Evolutionary conservation across 1,140 invertebrate species (phyloP), one percentile per base, ranked within the genome.

Genomic region (Drosophila teissieri): DNA sequence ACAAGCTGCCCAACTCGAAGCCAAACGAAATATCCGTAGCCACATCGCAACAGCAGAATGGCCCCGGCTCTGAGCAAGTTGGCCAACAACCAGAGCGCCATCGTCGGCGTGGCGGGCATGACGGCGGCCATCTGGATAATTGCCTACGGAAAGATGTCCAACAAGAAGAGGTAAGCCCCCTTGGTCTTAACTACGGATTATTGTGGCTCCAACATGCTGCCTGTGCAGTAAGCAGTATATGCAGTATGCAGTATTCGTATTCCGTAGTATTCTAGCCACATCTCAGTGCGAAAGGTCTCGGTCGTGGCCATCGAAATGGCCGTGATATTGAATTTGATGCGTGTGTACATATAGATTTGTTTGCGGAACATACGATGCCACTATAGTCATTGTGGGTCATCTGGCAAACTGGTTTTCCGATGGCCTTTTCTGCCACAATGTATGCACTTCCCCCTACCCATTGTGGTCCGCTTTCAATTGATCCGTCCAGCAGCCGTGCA

Each of bases 51-150:
- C 7, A 46, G 31, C 49, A 81, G 63, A 57, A 95, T 95, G 95
- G 95, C 95, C 73, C 94, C 94, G 78, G 92, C 93, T 58, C 91
- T 95, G 44, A 95, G 95, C 91, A 95, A 95, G 93, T 93, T 94
- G 74, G 85, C 93, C 56, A 94, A 93, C 36, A 93, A 92, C 83
- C 93, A 92, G 78, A 94, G 94, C 79, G 91, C 93, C 58, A 92
- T 92, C 39, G 90, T 94, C 55, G 93, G 94, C 57, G 93, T 93
- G 17, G 92, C 94, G 45, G 93, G 94, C 60, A 83, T 94, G 39
- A 93, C 93, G 11, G 92, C 94, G 17, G 92, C 94, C 7, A 73
- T 94, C 44, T 95, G 93, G 94, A 92, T 94, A 27, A 89, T 95
- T 22, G 92, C 92, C 42, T 92, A 92, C 61, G 93, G 93, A 69